Conservation (phyloP, 2,797 vertebrate genomes). For the Antennarius maculatus region DNA sequence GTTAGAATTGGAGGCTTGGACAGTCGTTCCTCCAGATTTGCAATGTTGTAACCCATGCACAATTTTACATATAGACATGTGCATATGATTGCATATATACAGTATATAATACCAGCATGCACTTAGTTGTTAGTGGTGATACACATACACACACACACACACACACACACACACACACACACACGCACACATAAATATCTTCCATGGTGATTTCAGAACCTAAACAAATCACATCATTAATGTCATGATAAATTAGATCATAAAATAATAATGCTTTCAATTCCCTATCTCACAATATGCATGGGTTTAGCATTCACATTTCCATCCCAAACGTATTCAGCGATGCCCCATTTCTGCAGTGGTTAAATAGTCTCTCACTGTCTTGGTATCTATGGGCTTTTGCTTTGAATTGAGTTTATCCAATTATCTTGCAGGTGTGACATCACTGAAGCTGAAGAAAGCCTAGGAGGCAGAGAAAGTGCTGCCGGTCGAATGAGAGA, state of each 20-base stretch:
- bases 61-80: not conserved
- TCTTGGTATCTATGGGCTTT: conserved; percentile 55
- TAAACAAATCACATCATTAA: conserved; percentile 32
- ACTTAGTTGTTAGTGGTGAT: not conserved
- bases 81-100: not conserved
- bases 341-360: conserved; percentile 46
- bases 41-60: conserved; percentile 13
- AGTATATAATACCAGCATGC: not conserved
- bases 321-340: conserved; percentile 40
- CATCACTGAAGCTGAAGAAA: conserved; percentile 74
- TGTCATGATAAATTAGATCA: conserved; percentile 46
- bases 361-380: conserved; percentile 58
- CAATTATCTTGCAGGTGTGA: conserved; percentile 79
- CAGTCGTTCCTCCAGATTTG: conserved; percentile 41
- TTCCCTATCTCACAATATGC: conserved; percentile 24
- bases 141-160: no score
- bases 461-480: conserved; percentile 64
- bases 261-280: conserved; percentile 36
- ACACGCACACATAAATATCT: not conserved
- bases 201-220: conserved; percentile 15
- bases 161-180: no score
- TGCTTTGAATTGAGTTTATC: conserved; percentile 75
- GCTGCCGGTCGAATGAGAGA: conserved; percentile 69
- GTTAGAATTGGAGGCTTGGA: conserved; percentile 31
- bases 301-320: conserved; percentile 33